phyloP scores from a whole-genome alignment of 2,888 invertebrate species.

The Sylvicola fuscatus region DNA sequence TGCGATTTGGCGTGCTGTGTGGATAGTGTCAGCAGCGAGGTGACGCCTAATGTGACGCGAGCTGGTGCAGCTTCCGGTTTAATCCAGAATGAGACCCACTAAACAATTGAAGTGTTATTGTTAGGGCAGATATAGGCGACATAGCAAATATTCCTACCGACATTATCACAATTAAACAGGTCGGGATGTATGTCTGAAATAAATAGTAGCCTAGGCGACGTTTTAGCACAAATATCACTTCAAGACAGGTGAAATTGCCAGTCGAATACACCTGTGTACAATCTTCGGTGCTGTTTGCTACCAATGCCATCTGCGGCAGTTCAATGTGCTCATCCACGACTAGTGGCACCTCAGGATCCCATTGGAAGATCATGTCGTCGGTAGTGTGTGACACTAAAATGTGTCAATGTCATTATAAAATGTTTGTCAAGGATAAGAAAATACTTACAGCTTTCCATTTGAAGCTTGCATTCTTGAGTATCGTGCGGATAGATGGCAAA shows the following conservation, averaged over 20 bases:
- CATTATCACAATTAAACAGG: conserved; percentile 87
- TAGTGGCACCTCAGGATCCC: conserved; percentile 77
- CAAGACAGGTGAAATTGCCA: conserved; percentile 80
- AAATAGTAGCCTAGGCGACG: conserved; percentile 77
- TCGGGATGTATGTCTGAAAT: conserved; percentile 86
- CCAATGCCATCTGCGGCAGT: conserved; percentile 66
- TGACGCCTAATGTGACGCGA: conserved; percentile 78
- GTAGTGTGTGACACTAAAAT: conserved; percentile 83
- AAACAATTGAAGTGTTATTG: conserved; percentile 12
- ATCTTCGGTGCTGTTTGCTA: conserved; percentile 74
- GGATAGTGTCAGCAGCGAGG: conserved; percentile 68
- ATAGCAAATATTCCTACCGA: conserved; percentile 38
- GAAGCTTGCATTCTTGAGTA: conserved; percentile 81
- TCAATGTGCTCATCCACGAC: conserved; percentile 81
- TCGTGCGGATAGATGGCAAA: conserved; percentile 88
- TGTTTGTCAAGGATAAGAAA: neutral
- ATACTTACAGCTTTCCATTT: conserved; percentile 82
- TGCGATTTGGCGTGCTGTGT: conserved; percentile 89
- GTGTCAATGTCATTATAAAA: neutral
- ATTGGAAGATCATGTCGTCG: conserved; percentile 82
- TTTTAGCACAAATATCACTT: conserved; percentile 76
- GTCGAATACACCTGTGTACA: conserved; percentile 86
- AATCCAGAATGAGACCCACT: conserved; percentile 93
- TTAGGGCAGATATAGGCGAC: conserved; percentile 2
- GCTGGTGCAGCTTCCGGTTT: conserved; percentile 85